A percentile compares a stretch with the other conserved stretches of the same genome.
Evolutionary conservation across 2,888 invertebrate species (phyloP).

Genomic region (Schrankia costaestrigalis): DNA sequence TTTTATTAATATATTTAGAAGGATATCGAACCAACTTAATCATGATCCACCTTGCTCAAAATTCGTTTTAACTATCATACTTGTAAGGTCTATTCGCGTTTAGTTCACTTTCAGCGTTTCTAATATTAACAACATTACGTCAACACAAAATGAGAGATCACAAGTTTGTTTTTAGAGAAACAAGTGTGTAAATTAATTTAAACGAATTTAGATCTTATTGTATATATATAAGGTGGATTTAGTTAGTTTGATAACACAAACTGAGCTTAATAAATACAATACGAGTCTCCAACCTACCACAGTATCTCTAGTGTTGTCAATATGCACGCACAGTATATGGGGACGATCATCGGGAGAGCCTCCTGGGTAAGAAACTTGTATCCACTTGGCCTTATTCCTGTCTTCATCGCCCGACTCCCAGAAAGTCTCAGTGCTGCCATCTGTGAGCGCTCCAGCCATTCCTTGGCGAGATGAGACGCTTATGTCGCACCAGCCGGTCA

Average conservation of each 20-base stretch:
- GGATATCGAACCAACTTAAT: too few species aligned
- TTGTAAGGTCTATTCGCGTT: too few species aligned
- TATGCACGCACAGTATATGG: conserved; percentile 90
- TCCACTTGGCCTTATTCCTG: conserved; percentile 93
- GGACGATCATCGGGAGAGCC: conserved; percentile 79
- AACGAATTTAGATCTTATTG: too few species aligned
- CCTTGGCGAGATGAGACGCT: conserved; percentile 96
- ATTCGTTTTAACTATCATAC: too few species aligned
- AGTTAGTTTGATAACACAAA: neutral
- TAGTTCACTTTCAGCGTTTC: too few species aligned
- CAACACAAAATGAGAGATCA: too few species aligned
- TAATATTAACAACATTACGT: too few species aligned
- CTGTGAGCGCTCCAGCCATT: conserved; percentile 95
- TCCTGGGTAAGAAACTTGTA: conserved; percentile 79
- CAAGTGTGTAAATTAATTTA: too few species aligned
- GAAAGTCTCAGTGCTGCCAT: conserved; percentile 98
- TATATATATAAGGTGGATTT: neutral
- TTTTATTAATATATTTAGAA: neutral
- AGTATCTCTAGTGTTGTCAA: conserved; percentile 96
- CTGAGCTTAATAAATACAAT: neutral
- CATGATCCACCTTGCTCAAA: too few species aligned
- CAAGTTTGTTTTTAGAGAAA: too few species aligned
- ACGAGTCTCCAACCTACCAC: conserved; percentile 79
- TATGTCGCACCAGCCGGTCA: conserved; percentile 88
- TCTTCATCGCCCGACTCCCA: conserved; percentile 99